Base-by-base conservation (phyloP, 2,888 invertebrate genomes). In the Calliopum simillimum region DNA sequence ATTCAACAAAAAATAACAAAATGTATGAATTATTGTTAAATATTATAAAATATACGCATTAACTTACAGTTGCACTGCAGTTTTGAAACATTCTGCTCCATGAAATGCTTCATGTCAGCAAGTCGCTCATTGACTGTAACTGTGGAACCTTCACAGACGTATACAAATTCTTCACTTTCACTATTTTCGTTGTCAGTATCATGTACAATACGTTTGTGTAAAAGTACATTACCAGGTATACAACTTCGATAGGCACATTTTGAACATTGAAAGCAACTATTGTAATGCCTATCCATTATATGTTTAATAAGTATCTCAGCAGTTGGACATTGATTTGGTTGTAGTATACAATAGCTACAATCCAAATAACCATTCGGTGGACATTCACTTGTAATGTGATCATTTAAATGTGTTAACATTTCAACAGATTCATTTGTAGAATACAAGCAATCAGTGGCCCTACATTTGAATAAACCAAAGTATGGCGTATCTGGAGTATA, bases 401-500 rank as follows among this genome's bases (percentile, higher is more conserved):
- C 73, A 51, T 69, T 62, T 13, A 76, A 68, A 73, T 80, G 80
- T 2, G 71, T 19, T 13, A 71, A 19, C 5, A 79, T 74, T 58
- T 73, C 76, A 1, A 49, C 25, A 3, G 63, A 53, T 21, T 51
- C 43, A 63, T 80, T 75, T 21, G 77, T 76, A 0, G 79, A 78
- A 66, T 71, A 80, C 56, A 75, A 77, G 25, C 80, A 80, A 55
- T 76, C 76, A 14, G 59, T 65, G 14, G 73, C 53, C 73, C 76
- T 77, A 68, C 80, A 80, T 59, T 80, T 80, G 33, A 71, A 78
- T 21, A 80, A 47, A 1, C 80, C 79, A 55, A 77, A 75, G 62
- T 78, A 80, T 1, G 69, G 69, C 0, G 68, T 68, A 68, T 66
- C 71, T n/a, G n/a, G 2, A 16, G 75, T 72, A 66, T 74, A 73